Evolutionary conservation across 2,888 invertebrate genomes (phyloP).

Genomic region (Timema cristinae): DNA sequence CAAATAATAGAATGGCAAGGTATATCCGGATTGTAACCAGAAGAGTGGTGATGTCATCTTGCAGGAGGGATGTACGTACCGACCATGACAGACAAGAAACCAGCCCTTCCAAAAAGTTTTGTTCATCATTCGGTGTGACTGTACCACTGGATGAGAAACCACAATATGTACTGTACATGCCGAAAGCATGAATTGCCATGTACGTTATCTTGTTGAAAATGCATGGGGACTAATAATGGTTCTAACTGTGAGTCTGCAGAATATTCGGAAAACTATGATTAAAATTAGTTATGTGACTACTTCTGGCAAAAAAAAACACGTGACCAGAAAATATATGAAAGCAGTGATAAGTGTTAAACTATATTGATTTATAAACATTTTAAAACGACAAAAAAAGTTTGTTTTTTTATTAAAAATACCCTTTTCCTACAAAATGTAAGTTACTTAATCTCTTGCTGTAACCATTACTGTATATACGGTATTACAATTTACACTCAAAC

Average conservation of each 20-base stretch:
- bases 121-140: neutral
- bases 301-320: no score
- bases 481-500: neutral
- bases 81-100: constrained; percentile 9
- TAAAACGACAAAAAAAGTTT: neutral
- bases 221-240: neutral
- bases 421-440: neutral
- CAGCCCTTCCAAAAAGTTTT: neutral
- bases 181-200: constrained; percentile 11
- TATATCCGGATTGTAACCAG: neutral
- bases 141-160: neutral
- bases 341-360: neutral
- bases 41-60: constrained; percentile 7
- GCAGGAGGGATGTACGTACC: neutral
- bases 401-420: neutral
- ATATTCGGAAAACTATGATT: neutral
- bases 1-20: constrained; percentile 10
- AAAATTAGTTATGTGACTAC: neutral
- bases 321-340: no score
- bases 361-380: neutral
- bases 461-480: no score
- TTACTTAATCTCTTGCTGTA: no score
- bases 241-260: constrained; percentile 2
- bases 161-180: constrained; percentile 3
- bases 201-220: neutral